These are phyloP conservation scores for Hyalella azteca DNA, from an alignment of 2,888 invertebrate genomes.

Conservation along the genomic window DNA sequence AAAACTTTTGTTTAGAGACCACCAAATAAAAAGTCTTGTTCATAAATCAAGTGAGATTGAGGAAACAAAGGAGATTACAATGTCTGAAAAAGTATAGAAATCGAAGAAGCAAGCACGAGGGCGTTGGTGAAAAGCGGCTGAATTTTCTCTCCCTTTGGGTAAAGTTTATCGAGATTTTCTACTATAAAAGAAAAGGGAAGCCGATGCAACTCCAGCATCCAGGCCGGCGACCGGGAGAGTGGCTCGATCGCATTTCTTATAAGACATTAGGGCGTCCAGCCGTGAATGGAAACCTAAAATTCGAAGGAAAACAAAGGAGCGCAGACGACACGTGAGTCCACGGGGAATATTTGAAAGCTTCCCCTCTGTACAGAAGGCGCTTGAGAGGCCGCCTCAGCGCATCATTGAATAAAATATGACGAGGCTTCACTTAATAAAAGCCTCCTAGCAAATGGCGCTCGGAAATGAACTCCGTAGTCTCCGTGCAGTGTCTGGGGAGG, in stretches of 20 bases:
- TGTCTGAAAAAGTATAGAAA: no score
- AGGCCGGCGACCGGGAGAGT: no score
- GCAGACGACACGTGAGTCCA: not conserved
- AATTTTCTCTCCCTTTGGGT: no score
- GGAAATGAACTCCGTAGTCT: not conserved
- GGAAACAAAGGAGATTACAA: no score
- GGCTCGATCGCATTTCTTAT: conserved; percentile 30
- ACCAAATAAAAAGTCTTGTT: no score
- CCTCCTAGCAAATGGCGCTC: not conserved
- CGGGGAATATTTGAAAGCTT: not conserved
- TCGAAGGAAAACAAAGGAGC: conserved; percentile 24
- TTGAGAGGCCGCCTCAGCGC: not conserved
- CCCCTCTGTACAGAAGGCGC: not conserved
- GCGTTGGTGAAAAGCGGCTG: no score
- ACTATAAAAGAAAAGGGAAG: no score
- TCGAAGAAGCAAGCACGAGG: no score
- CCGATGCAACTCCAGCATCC: no score
- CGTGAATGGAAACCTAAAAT: conserved; percentile 8
- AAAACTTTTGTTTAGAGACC: no score
- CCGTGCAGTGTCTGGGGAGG: not conserved
- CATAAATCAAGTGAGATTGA: no score
- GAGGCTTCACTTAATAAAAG: not conserved
- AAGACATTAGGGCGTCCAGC: conserved; percentile 32
- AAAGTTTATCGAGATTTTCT: no score
- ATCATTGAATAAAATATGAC: conserved; percentile 15